These are phyloP conservation scores for Macropus fuliginosus DNA, from an alignment of 2,797 vertebrate genomes.

Conservation along the genomic window DNA sequence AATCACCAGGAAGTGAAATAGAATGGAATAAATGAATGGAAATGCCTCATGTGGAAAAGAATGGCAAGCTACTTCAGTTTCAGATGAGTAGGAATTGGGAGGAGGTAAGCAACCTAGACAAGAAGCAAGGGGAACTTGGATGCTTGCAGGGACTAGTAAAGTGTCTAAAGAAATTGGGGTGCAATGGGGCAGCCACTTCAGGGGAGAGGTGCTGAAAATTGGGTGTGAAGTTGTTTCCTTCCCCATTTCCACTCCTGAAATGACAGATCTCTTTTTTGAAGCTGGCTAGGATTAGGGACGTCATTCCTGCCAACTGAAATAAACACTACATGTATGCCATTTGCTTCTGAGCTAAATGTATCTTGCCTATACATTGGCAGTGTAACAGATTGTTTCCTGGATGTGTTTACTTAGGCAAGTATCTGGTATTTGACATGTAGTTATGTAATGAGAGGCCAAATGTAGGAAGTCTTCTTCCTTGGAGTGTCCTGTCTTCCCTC, in stretches of 20 bases:
- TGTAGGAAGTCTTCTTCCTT: conserved; percentile 36
- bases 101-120: conserved; percentile 45
- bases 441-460: conserved; percentile 48
- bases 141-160: conserved; percentile 14
- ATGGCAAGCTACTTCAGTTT: conserved; percentile 24
- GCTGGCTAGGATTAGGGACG: conserved; percentile 28
- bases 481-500: conserved; percentile 45
- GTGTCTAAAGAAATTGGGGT: conserved; percentile 21
- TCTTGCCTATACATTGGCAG: conserved; percentile 31
- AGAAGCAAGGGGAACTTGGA: conserved; percentile 18
- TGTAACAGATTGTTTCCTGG: conserved; percentile 39
- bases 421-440: conserved; percentile 45
- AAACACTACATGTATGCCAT: conserved; percentile 17
- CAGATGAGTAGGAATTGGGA: conserved; percentile 1
- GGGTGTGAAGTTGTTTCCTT: conserved; percentile 20
- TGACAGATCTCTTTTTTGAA: conserved; percentile 42
- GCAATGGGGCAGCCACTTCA: conserved; percentile 23
- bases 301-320: conserved; percentile 28
- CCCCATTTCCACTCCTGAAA: conserved; percentile 42
- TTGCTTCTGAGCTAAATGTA: conserved; percentile 44
- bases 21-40: conserved; percentile 57
- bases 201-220: not conserved
- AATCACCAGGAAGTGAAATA: conserved; percentile 45
- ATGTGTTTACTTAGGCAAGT: conserved; percentile 53
- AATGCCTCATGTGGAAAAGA: conserved; percentile 45